Evolutionary conservation across 2,888 invertebrate genomes (phyloP).

Genomic region (Acanthosoma haemorrhoidale): DNA sequence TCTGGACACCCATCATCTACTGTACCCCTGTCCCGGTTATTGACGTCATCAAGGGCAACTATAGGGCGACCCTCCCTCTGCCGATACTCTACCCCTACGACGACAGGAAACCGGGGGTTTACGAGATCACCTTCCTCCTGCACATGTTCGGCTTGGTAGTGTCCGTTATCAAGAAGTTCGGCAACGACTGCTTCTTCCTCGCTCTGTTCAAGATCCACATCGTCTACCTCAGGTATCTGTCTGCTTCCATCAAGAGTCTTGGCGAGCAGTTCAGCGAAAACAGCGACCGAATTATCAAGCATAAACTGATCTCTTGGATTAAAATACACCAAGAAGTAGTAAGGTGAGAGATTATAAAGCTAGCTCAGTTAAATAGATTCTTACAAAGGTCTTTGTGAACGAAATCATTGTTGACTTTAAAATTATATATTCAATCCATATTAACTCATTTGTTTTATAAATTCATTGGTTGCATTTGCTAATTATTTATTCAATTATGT

Average conservation of each 20-base stretch:
- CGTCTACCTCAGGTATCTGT: background rate
- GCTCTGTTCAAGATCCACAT: constrained; percentile 9
- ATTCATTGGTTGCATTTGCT: too few relatives aligned
- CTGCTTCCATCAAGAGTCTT: background rate
- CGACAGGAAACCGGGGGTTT: background rate
- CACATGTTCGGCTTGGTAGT: background rate
- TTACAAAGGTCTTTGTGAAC: too few relatives aligned
- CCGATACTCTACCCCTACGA: background rate
- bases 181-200: constrained; percentile 15
- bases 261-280: background rate
- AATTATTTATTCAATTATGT: background rate
- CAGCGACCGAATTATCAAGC: background rate
- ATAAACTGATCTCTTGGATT: background rate
- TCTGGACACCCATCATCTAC: background rate
- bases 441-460: too few relatives aligned
- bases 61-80: background rate
- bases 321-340: background rate
- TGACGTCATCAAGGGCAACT: background rate
- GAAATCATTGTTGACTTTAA: too few relatives aligned
- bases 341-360: background rate
- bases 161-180: constrained; percentile 11
- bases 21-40: background rate
- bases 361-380: too few relatives aligned
- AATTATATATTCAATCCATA: too few relatives aligned
- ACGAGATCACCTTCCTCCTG: background rate